Base-by-base conservation (phyloP, 2,797 vertebrate species). In the Thalassophryne amazonica region DNA sequence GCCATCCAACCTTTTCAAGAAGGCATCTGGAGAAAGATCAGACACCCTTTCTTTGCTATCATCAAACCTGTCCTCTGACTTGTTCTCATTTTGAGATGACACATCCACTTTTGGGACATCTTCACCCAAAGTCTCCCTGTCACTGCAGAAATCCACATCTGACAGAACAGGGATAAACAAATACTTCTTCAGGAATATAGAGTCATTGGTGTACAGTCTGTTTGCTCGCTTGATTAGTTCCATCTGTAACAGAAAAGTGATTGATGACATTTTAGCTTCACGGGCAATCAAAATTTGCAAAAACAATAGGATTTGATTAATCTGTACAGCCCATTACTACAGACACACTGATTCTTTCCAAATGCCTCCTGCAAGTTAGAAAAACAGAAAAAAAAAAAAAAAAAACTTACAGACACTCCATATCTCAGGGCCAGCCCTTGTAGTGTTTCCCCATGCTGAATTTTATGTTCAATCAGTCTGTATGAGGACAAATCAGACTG, bases 181-280 rank as follows among this genome's bases (percentile, higher is more conserved):
- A 2, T 86, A 90, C 65, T 90, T 92, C 81, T 93, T 95, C 47
- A 95, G 88, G 87, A 94, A 97, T 73, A 98, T 95, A 0, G 93
- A 95, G 78, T 98, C 96, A 1, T 94, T 95, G 41, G 95, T 93
- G 85, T 97, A 97, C 49, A 98, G 89, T 29, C 94, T 88, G 71
- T 97, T 98, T 25, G 87, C 91, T 19, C 95, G 83, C 48, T 94
- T 93, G 76, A 97, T 97, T 72, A 95, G 92, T 71, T 98, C 96
- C 84, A 91, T 95, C 95, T 97, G 85, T 1, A 77, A 76, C 30
- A 63, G 7, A 67, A n/a, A 4, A 9, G 13, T 18, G 9, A n/a
- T 18, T 12, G 19, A 13, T 15, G n/a, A n/a, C n/a, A n/a, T n/a
- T n/a, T n/a, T n/a, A n/a, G n/a, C n/a, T n/a, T n/a, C n/a, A n/a